A percentile compares a stretch with the other conserved stretches of the same genome.
Conservation (phyloP, 2,797 vertebrate genomes). For the Petrocephalus sullivani region DNA sequence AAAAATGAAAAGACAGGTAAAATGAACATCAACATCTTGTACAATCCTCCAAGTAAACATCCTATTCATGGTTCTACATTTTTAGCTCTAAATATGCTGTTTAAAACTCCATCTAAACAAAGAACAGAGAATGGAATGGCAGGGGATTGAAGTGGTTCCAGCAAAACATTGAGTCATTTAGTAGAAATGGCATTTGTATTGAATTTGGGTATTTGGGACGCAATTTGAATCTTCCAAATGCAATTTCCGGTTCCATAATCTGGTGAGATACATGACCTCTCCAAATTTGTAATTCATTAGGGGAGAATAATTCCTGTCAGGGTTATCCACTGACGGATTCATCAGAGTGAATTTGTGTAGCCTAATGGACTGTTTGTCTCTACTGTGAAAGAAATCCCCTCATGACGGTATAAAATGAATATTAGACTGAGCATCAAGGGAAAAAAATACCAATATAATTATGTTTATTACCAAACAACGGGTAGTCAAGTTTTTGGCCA, state of each 20-base stretch:
- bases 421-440: not conserved
- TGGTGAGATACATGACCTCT: constrained; percentile 66
- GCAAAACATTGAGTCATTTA: constrained; percentile 57
- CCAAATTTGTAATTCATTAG: constrained; percentile 75
- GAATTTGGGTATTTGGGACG: constrained; percentile 74
- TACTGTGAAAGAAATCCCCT: constrained; percentile 51
- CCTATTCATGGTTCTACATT: not conserved
- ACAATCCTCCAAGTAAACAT: not conserved
- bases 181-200: constrained; percentile 70
- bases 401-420: constrained; percentile 46
- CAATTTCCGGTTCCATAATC: constrained; percentile 68
- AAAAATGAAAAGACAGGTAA: not conserved
- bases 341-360: constrained; percentile 68
- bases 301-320: constrained; percentile 74
- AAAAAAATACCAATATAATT: not conserved
- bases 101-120: not conserved
- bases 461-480: not conserved
- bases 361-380: constrained; percentile 65
- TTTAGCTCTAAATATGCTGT: not conserved
- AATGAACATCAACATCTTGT: not conserved
- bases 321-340: constrained; percentile 58
- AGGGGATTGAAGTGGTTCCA: constrained; percentile 52
- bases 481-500: not conserved
- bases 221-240: constrained; percentile 73
- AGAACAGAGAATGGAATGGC: not conserved